Conservation (phyloP, 2,888 invertebrate species). For the Argyresthia albistria region DNA sequence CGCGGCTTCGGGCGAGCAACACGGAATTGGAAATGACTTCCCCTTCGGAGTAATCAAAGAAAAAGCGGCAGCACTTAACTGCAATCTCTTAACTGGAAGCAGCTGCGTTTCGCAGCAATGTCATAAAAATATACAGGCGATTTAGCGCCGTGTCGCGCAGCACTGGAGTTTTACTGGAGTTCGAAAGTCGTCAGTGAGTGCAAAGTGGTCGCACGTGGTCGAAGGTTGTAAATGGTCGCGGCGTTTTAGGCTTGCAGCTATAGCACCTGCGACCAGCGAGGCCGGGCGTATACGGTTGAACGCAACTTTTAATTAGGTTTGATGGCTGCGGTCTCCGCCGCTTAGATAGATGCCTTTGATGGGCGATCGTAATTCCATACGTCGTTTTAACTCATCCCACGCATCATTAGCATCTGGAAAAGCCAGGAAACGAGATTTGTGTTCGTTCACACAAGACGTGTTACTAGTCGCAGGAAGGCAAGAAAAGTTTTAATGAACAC, state of each 20-base stretch:
- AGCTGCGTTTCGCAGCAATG: neutral
- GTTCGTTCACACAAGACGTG: neutral
- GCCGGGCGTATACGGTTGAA: neutral
- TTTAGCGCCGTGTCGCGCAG: constrained; percentile 17
- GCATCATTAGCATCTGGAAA: neutral
- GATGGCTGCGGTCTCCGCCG: constrained; percentile 2
- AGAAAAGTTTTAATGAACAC: constrained; percentile 28
- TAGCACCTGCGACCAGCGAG: constrained; percentile 40
- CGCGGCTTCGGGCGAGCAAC: neutral
- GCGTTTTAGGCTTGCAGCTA: constrained; percentile 41
- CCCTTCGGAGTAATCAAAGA: constrained; percentile 3
- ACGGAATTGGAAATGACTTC: constrained; percentile 1
- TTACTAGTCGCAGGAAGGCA: neutral
- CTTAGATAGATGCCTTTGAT: no score
- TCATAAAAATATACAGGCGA: constrained; percentile 4
- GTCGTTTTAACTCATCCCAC: no score
- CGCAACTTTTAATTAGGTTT: constrained; percentile 35
- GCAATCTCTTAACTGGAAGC: constrained; percentile 3
- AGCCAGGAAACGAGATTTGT: neutral
- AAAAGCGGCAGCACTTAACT: constrained; percentile 2
- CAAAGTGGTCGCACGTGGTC: constrained; percentile 53
- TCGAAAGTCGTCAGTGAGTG: constrained; percentile 38
- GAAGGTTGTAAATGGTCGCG: constrained; percentile 35
- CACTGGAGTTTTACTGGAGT: constrained; percentile 53
- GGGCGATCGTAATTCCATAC: no score